Base-by-base conservation (phyloP, 2,797 vertebrate genomes). In the Acestrorhynchus altus region DNA sequence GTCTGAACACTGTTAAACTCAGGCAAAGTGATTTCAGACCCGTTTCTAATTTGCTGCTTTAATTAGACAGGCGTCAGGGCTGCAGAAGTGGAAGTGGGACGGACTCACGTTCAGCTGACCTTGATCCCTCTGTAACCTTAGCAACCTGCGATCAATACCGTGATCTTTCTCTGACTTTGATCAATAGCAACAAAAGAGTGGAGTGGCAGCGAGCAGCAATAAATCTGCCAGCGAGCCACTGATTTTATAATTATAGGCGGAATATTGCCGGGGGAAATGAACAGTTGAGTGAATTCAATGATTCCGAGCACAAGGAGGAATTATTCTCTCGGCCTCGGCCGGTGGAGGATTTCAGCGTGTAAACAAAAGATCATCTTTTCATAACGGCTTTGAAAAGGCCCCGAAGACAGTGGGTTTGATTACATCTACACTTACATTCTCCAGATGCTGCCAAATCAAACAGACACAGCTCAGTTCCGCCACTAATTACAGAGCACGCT, bases 111-210 rank as follows among this genome's bases (percentile, higher is more conserved):
- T 72, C 49, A 40, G 54, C 26, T 84, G 79, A 84, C 81, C 79
- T 80, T 85, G 78, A 60, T 81, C 51, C 9, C 78, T 65, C 74
- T 76, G 74, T 72, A 80, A 73, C 76, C 74, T 79, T 78, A 87
- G 80, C 69, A 78, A 69, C 65, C 72, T 80, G 70, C 78, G 66
- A 83, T 85, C 83, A 78, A 84, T 87, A 82, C 22, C 46, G 52
- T 61, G 60, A 71, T 77, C 74, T 77, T 78, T 65, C 59, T 76
- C 70, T 47, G 49, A 18, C 49, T 20, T 74, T 83, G 73, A 82
- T 86, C 78, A 74, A 81, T 82, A 67, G 72, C 70, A 77, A 76
- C 79, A 79, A 83, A 85, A 54, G 65, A 64, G 73, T 61, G 49
- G 28, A 75, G 83, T 57, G 26, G 80, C 72, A 20, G 49, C 31